Evolutionary conservation across 2,888 invertebrate species (phyloP).

Genomic region (Cordilura impudica): DNA sequence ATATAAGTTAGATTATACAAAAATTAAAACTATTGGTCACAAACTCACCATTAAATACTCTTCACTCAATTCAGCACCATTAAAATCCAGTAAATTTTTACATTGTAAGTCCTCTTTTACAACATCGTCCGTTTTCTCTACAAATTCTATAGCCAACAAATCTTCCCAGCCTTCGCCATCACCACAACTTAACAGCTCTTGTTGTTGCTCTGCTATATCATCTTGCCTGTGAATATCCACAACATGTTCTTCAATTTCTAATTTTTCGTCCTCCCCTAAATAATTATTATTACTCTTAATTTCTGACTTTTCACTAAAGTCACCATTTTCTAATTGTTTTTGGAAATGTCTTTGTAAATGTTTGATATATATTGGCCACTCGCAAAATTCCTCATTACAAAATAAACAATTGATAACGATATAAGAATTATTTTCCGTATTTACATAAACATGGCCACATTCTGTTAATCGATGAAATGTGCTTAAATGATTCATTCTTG

Average conservation of each 20-base stretch:
- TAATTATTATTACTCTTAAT: too few species aligned
- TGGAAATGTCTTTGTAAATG: constrained; percentile 16
- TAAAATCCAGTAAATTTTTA: background rate
- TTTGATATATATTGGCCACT: constrained; percentile 7
- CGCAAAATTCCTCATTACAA: constrained; percentile 17
- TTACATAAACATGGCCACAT: constrained; percentile 14
- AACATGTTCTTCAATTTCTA: background rate
- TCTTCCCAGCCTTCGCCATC: background rate
- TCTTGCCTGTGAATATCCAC: background rate
- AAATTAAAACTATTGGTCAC: background rate
- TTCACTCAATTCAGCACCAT: background rate
- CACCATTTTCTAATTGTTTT: background rate
- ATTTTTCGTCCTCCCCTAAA: background rate
- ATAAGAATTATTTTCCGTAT: background rate
- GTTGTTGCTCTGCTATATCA: background rate
- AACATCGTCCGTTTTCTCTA: background rate
- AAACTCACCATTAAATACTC: constrained; percentile 6
- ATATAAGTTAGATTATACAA: too few species aligned
- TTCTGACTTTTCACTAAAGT: background rate
- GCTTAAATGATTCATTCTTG: background rate
- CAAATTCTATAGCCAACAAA: background rate
- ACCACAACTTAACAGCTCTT: too few species aligned
- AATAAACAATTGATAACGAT: constrained; percentile 34
- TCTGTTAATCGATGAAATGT: background rate
- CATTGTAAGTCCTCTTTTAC: background rate